A percentile compares a stretch with the other conserved stretches of the same genome.
These are phyloP conservation scores for Holacanthella duospinosa DNA, from an alignment of 2,888 invertebrate genomes.

Conservation along the genomic window DNA sequence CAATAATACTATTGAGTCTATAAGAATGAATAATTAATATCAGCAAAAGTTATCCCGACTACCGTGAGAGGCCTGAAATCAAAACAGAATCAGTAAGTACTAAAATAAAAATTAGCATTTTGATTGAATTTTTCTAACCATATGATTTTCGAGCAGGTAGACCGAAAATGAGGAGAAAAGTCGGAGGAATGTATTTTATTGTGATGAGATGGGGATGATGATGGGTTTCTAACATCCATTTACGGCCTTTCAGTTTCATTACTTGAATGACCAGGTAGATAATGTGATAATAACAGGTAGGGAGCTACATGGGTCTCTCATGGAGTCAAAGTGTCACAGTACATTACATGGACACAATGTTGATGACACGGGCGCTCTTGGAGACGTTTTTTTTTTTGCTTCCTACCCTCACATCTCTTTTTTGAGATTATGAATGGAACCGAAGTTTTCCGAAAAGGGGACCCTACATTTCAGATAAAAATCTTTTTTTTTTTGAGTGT, in stretches of 20 bases:
- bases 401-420: neutral
- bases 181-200: neutral
- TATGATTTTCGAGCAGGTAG: neutral
- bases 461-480: no score
- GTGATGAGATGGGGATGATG: conserved; percentile 1
- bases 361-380: neutral
- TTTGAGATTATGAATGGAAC: neutral
- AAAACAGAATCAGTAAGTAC: neutral
- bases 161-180: neutral
- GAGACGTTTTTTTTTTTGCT: neutral
- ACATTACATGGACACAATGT: neutral
- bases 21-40: no score
- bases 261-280: neutral
- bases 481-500: neutral
- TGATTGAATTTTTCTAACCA: neutral
- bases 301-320: neutral
- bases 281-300: neutral
- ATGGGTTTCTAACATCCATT: conserved; percentile 4
- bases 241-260: conserved; percentile 2
- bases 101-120: conserved; percentile 8
- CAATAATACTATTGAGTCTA: no score
- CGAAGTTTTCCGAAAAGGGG: neutral
- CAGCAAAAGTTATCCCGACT: no score
- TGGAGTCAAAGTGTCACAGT: neutral
- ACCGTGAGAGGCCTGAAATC: conserved; percentile 2